Evolutionary conservation across 1,140 invertebrate species (phyloP), one percentile per base, ranked within the genome.

Genomic region (Cyrtorhinus lividipennis): DNA sequence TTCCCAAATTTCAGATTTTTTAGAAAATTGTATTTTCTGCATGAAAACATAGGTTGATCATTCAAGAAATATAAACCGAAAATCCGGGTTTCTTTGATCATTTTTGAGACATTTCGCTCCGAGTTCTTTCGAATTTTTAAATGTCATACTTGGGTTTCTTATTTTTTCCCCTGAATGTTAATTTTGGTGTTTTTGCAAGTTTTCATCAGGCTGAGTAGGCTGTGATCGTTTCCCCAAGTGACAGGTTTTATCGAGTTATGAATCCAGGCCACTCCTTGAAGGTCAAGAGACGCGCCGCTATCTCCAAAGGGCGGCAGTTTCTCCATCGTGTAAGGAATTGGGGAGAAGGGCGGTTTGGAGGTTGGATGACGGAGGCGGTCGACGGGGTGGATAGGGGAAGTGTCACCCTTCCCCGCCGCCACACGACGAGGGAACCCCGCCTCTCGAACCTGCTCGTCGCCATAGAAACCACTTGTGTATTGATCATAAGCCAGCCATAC

Each of bases 401-500:
- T 38, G 5, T 15, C 30, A 5, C 30, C 30, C 30, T 38, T 15
- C 15, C 30, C 5, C 5, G 15, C 5, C 5, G 30, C 30, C 30
- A 5, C 30, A 15, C 5, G 5, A 38, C 30, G 10, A 53, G 48
- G 48, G 8, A 44, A 12, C 10, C 10, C 48, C 20, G 10, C 48
- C 10, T 20, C 48, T 20, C 48, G 5, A 3, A 20, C 10, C 10
- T 20, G 10, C 12, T 20, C 48, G 48, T 53, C 20, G 10, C 48
- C 48, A 53, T 15, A 20, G 48, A 5, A 20, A 53, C 48, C 48
- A 22, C 48, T 53, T 53, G 48, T 22, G 48, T 53, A 53, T 53
- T 53, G 48, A 53, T 53, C 48, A 53, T 53, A 12, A 38, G 48
- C 48, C 48, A 53, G 48, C 48, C 48, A 53, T 53, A 53, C 48